These are phyloP conservation scores for Hyalella azteca DNA, from an alignment of 2,888 invertebrate species.

Conservation along the genomic window DNA sequence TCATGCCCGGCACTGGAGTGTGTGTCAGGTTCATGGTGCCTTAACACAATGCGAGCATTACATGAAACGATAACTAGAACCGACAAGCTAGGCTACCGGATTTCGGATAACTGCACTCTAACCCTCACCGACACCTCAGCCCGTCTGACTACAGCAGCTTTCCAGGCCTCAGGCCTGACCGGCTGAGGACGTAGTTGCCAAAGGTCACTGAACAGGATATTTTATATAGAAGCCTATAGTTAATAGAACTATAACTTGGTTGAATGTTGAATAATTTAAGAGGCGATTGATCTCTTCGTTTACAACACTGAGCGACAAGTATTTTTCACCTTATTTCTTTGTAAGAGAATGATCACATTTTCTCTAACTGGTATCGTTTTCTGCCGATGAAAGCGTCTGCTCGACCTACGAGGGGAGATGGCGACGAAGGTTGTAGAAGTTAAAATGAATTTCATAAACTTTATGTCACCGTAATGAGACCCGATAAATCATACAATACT, in stretches of 20 bases:
- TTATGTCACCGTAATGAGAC: no score
- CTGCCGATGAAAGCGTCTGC: constrained; percentile 34
- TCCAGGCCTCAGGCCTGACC: constrained; percentile 35
- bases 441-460: constrained; percentile 21
- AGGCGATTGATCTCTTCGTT: background rate
- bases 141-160: constrained; percentile 30
- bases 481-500: no score
- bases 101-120: constrained; percentile 1
- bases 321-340: background rate
- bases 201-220: background rate
- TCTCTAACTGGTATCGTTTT: background rate
- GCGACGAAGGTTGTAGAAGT: constrained; percentile 20
- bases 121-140: constrained; percentile 33
- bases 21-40: constrained; percentile 14
- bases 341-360: background rate
- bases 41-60: constrained; percentile 10
- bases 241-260: background rate
- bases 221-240: background rate
- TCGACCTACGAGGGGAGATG: constrained; percentile 21
- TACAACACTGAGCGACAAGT: background rate
- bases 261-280: background rate
- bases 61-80: constrained; percentile 4
- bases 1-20: background rate
- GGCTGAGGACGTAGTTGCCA: constrained; percentile 13
- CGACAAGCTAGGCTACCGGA: constrained; percentile 35